These are phyloP conservation scores for Sarotherodon lohbergeri DNA, from an alignment of 2,113 vertebrate species.

Conservation along the genomic window DNA sequence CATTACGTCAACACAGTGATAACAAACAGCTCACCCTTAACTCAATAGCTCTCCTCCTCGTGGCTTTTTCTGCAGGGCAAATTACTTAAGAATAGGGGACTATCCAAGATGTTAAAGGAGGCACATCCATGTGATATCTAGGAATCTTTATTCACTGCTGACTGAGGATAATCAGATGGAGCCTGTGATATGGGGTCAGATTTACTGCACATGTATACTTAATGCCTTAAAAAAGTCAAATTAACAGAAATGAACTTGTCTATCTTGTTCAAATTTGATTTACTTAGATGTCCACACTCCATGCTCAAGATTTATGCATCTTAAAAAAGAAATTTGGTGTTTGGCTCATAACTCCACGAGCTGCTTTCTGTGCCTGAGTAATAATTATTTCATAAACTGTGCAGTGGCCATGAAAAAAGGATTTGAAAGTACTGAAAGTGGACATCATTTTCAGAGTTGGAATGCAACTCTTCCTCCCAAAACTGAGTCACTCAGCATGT, in stretches of 20 bases:
- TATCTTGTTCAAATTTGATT: not conserved
- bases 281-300: not conserved
- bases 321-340: not conserved
- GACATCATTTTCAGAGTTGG: slow-evolving; percentile 1
- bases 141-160: not conserved
- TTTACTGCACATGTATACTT: not conserved
- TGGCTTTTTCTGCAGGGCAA: slow-evolving; percentile 2
- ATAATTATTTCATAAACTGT: not conserved
- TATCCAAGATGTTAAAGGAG: slow-evolving; percentile 16
- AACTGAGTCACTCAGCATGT: slow-evolving; percentile 12
- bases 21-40: slow-evolving; percentile 14
- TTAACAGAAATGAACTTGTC: not conserved
- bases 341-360: not conserved
- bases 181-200: not conserved
- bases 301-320: not conserved
- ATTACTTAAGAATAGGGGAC: slow-evolving; percentile 20
- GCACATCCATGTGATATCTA: slow-evolving; percentile 12
- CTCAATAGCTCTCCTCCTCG: not conserved
- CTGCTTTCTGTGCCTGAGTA: not conserved
- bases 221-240: not conserved
- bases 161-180: slow-evolving; percentile 10
- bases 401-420: not conserved
- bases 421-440: not conserved
- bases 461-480: not conserved
- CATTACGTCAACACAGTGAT: slow-evolving; percentile 1